A percentile compares a stretch with the other conserved stretches of the same genome.
Evolutionary conservation across 2,888 invertebrate species (phyloP).

Genomic region (Torymus aiolomorphi): DNA sequence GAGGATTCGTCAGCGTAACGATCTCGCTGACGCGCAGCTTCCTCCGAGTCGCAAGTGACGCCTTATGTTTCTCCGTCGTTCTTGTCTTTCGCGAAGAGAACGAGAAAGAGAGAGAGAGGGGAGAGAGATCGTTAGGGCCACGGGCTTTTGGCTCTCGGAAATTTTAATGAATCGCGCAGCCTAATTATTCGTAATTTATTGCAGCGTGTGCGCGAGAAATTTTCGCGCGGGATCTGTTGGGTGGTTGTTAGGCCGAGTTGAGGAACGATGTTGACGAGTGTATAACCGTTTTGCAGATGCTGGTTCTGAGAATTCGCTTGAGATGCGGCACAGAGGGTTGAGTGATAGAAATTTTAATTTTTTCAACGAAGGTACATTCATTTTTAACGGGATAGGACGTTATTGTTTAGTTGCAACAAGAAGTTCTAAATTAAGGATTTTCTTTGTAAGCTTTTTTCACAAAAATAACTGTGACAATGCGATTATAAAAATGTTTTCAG

Average conservation of each 20-base stretch:
- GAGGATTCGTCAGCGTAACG: constrained; percentile 73
- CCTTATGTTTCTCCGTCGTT: constrained; percentile 60
- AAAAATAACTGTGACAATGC: too few species aligned
- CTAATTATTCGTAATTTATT: constrained; percentile 74
- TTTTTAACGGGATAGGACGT: too few species aligned
- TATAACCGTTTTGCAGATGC: background rate
- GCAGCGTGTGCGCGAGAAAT: constrained; percentile 38
- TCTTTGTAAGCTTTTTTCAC: too few species aligned
- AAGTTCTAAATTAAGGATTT: too few species aligned
- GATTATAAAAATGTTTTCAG: too few species aligned
- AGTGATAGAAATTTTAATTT: too few species aligned
- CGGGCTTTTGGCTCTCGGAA: constrained; percentile 61
- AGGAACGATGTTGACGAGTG: constrained; percentile 35
- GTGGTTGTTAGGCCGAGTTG: constrained; percentile 11
- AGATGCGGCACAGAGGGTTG: too few species aligned
- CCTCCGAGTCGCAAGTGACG: constrained; percentile 63
- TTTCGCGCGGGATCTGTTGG: constrained; percentile 32
- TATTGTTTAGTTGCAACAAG: too few species aligned
- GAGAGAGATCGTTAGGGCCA: constrained; percentile 62
- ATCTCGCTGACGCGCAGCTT: constrained; percentile 74
- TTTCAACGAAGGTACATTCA: too few species aligned
- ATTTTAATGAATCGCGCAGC: constrained; percentile 69
- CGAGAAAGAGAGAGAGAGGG: background rate
- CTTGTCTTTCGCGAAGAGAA: constrained; percentile 8
- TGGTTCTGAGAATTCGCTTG: too few species aligned